These are phyloP conservation scores for Champsocephalus esox DNA, from an alignment of 2,797 vertebrate genomes.

Conservation along the genomic window DNA sequence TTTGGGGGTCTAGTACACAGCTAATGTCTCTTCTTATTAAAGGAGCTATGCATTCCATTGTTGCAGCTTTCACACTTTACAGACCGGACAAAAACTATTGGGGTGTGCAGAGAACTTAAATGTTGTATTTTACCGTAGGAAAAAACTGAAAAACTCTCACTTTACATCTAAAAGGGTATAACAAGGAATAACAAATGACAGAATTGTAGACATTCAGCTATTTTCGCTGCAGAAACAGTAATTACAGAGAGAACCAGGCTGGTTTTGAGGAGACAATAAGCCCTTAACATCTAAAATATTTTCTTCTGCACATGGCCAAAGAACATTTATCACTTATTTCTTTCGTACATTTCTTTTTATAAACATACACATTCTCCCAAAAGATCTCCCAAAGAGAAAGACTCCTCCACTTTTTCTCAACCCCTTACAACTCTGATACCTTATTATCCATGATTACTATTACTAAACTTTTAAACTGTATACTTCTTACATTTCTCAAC, in stretches of 20 bases:
- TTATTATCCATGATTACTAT: neutral
- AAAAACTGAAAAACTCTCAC: neutral
- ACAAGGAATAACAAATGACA: neutral
- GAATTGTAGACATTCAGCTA: neutral
- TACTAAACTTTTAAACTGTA: neutral
- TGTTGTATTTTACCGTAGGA: neutral
- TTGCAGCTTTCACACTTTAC: conserved; percentile 11
- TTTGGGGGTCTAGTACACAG: conserved; percentile 52
- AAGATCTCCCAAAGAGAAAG: neutral
- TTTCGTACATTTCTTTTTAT: neutral
- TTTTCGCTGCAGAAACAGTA: neutral
- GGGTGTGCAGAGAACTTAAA: neutral
- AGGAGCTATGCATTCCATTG: conserved; percentile 33
- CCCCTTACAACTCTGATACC: neutral
- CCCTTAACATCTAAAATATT: neutral
- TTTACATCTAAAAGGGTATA: neutral
- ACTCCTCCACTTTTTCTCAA: neutral
- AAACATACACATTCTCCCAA: neutral
- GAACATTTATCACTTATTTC: neutral
- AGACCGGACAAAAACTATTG: conserved; percentile 2
- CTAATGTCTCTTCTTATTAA: conserved; percentile 59
- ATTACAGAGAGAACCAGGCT: neutral
- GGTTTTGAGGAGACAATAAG: conserved; percentile 13
- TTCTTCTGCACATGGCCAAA: neutral
- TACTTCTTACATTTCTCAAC: conserved; percentile 24